Evolutionary conservation across 2,888 invertebrate genomes (phyloP).

Genomic region (Spisula subtruncata): DNA sequence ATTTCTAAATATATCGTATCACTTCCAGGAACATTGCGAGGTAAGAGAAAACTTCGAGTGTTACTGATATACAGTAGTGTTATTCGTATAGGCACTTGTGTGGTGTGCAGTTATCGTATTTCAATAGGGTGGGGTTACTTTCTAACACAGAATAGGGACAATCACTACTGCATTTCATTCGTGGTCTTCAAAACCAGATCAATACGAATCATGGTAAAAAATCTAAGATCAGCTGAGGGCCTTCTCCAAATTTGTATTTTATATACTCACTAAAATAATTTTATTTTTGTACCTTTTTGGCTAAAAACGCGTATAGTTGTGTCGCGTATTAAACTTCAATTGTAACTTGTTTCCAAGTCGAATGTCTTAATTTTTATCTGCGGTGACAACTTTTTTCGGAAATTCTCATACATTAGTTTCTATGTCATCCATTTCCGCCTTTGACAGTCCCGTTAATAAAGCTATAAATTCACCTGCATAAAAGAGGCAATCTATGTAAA

Average conservation of each 20-base stretch:
- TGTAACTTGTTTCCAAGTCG: neutral
- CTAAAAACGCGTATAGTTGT: too few relatives aligned
- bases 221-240: too few relatives aligned
- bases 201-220: too few relatives aligned
- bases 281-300: too few relatives aligned
- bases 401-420: conserved; percentile 23
- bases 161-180: neutral
- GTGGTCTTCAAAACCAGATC: too few relatives aligned
- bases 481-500: conserved; percentile 52
- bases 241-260: too few relatives aligned
- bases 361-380: neutral
- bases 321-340: neutral
- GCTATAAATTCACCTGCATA: conserved; percentile 43
- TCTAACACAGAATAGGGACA: too few relatives aligned
- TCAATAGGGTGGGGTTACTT: too few relatives aligned
- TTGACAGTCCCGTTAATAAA: conserved; percentile 31
- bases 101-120: neutral
- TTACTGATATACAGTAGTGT: too few relatives aligned
- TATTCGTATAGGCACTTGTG: too few relatives aligned
- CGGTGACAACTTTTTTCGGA: neutral
- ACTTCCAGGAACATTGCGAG: neutral
- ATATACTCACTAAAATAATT: too few relatives aligned
- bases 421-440: conserved; percentile 42
- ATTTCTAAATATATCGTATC: neutral
- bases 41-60: too few relatives aligned